Evolutionary conservation across 1,140 invertebrate species (phyloP), one percentile per base, ranked within the genome.

Genomic region (Drosophila repleta): DNA sequence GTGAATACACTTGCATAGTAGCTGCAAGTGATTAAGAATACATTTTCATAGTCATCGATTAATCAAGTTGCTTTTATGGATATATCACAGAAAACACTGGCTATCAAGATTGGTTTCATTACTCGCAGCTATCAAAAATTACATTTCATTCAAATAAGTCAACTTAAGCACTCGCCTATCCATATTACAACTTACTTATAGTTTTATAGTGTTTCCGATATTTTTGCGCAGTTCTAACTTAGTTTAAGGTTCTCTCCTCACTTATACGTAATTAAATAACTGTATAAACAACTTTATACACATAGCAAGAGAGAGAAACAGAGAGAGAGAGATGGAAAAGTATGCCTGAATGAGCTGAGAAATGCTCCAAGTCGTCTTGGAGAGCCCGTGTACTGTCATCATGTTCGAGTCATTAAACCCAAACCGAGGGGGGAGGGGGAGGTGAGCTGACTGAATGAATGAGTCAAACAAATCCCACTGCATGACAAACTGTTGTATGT

Each of bases 1-100:
- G n/a, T 8, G 13, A 57, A 39, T 55, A 55, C 15, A n/a, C n/a
- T 29, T 26, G 26, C 15, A 43, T 24, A 45, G 45, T 41, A 67
- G 32, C 35, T 51, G 18, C 58, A 61, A 49, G 0, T 41, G 39
- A 37, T 29, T 26, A 39, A n/a, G 37, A 41, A 37, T 20, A 35
- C 49, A 49, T 21, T 46, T 62, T 49, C 4, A 13, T 46, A 1
- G 43, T 11, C 20, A 45, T 45, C 43, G 18, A 46, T 46, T 20
- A 24, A 32, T 53, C 62, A 46, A 32, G 26, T 51, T 52, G 37
- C 53, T 35, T 43, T 70, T 68, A 84, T 71, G 66, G 58, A 79
- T 76, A 85, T 85, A 84, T 84, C 81, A 85, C 81, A 84, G 76
- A 85, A 85, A 85, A 67, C 53, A 76, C 61, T 76, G 45, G 51